Conservation (phyloP, 2,888 invertebrate genomes). For the Amiota minor region DNA sequence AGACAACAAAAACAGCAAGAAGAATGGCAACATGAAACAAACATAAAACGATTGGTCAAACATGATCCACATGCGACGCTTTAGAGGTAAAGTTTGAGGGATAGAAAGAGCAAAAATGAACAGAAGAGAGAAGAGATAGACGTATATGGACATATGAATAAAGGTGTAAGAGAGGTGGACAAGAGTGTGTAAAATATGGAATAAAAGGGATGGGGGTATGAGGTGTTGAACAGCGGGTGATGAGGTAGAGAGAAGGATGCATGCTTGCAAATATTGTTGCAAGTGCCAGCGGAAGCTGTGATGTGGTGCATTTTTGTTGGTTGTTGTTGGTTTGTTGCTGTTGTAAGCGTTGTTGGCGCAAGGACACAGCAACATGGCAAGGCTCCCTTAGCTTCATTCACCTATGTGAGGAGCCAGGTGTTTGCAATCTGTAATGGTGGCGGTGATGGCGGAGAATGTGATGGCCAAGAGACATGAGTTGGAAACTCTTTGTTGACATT, state of each 20-base stretch:
- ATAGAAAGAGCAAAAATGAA: too few species aligned
- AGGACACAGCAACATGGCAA: not conserved
- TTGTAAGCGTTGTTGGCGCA: not conserved
- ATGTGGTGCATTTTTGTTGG: not conserved
- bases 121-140: not conserved
- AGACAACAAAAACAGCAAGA: conserved; percentile 5
- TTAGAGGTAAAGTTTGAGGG: too few species aligned
- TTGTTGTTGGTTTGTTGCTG: not conserved
- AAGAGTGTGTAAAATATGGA: not conserved
- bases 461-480: not conserved
- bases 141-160: conserved; percentile 6
- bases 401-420: too few species aligned
- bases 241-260: too few species aligned
- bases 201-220: not conserved
- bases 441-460: too few species aligned
- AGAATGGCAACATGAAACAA: not conserved
- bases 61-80: conserved; percentile 22
- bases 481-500: conserved; percentile 8
- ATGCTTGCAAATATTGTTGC: not conserved
- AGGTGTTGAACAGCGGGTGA: not conserved
- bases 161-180: not conserved
- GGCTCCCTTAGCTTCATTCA: too few species aligned
- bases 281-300: conserved; percentile 19
- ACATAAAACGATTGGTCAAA: conserved; percentile 31
- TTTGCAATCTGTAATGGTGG: too few species aligned